phyloP scores from a whole-genome alignment of 2,888 invertebrate species.

The Scelioninae gen. 1 region DNA sequence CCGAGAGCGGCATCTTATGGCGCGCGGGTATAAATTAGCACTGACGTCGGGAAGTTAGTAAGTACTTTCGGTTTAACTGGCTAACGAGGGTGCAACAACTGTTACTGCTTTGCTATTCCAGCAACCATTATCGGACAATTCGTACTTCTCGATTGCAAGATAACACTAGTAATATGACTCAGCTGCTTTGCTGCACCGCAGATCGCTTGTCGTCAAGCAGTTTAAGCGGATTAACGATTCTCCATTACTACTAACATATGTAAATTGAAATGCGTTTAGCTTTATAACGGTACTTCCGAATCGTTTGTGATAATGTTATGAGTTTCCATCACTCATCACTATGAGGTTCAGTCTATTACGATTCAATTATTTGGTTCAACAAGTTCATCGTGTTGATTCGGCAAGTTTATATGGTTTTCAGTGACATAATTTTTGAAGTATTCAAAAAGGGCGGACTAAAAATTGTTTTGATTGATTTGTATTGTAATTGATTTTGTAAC shows the following conservation, averaged over 20 bases:
- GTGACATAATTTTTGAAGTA: too few species aligned
- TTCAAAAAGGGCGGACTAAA: too few species aligned
- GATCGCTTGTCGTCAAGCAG: slow-evolving; percentile 64
- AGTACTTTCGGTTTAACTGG: slow-evolving; percentile 65
- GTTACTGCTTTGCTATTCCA: slow-evolving; percentile 70
- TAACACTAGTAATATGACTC: slow-evolving; percentile 72
- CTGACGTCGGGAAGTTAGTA: slow-evolving; percentile 53
- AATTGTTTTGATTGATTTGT: too few species aligned
- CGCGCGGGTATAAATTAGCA: slow-evolving; percentile 46
- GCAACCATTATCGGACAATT: slow-evolving; percentile 74
- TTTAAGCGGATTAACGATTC: slow-evolving; percentile 70
- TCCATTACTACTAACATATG: slow-evolving; percentile 66
- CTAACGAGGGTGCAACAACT: slow-evolving; percentile 70
- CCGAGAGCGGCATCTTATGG: slow-evolving; percentile 44
- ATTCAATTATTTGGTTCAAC: slow-evolving; percentile 24
- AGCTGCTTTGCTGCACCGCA: slow-evolving; percentile 77
- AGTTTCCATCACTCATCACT: slow-evolving; percentile 28
- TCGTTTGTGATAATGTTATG: slow-evolving; percentile 48
- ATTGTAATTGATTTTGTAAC: too few species aligned
- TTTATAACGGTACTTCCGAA: slow-evolving; percentile 55
- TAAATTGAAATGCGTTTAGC: slow-evolving; percentile 65
- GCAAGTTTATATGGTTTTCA: too few species aligned
- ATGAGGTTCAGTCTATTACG: slow-evolving; percentile 13
- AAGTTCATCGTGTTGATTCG: too few species aligned
- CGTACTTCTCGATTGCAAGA: slow-evolving; percentile 73